phyloP scores from a whole-genome alignment of 2,113 vertebrate species.

The Ceyx melanurus region DNA sequence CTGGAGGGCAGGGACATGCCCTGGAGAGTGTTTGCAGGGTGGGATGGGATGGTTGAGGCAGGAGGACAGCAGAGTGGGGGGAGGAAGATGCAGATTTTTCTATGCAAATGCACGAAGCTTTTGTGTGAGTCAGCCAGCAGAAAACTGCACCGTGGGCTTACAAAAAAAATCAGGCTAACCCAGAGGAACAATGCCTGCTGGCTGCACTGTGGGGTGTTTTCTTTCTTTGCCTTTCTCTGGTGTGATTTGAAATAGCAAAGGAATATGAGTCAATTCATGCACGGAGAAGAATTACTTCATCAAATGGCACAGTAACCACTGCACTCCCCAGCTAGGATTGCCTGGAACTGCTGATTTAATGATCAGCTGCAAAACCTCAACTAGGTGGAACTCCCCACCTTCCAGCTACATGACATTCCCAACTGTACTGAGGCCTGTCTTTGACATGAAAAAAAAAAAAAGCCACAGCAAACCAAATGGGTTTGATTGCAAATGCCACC shows the following conservation, averaged over 20 bases:
- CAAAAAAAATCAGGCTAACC: neutral
- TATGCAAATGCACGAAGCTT: neutral
- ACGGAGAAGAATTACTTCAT: neutral
- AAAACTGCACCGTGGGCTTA: neutral
- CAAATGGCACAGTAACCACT: neutral
- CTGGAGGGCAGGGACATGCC: neutral
- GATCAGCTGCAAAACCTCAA: neutral
- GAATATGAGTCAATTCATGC: conserved; percentile 21
- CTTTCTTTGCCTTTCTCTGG: neutral
- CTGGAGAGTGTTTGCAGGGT: fast-evolving
- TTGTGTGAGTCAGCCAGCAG: neutral
- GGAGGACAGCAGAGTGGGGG: neutral
- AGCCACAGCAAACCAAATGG: neutral
- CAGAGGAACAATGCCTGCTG: neutral
- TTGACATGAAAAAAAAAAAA: neutral
- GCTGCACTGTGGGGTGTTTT: neutral
- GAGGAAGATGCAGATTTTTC: neutral
- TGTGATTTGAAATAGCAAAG: conserved; percentile 32
- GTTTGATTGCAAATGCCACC: neutral
- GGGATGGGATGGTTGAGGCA: fast-evolving
- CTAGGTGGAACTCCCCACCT: neutral
- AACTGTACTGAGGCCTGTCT: neutral
- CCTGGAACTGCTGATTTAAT: neutral
- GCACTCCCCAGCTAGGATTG: neutral
- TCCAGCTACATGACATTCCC: neutral